Conservation (phyloP, 2,797 vertebrate species). For the Moxostoma hubbsi region DNA sequence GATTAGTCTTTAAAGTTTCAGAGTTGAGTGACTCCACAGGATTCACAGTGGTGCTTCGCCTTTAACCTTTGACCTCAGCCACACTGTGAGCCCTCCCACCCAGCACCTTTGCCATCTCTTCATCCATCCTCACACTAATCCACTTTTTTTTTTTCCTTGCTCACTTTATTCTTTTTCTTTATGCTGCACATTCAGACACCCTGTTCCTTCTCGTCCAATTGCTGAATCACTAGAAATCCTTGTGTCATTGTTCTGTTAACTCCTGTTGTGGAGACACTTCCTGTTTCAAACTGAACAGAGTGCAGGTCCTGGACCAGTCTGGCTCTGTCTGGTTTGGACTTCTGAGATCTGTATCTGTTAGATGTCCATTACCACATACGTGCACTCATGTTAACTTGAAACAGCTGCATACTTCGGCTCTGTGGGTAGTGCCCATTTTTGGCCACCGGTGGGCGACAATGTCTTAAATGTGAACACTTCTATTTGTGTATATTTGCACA, state of each 20-base stretch:
- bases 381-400: conserved; percentile 85
- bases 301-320: conserved; percentile 17
- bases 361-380: conserved; percentile 73
- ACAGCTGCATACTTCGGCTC: conserved; percentile 80
- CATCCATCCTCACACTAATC: conserved; percentile 11
- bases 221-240: conserved; percentile 39
- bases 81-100: neutral
- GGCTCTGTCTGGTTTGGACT: conserved; percentile 20
- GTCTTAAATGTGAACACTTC: conserved; percentile 89
- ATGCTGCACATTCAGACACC: conserved; percentile 21
- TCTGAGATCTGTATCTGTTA: conserved; percentile 47
- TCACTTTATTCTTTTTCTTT: conserved; percentile 30
- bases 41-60: conserved; percentile 7
- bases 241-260: conserved; percentile 48
- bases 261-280: conserved; percentile 50
- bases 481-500: conserved; percentile 88
- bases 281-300: conserved; percentile 31
- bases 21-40: conserved; percentile 1
- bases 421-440: conserved; percentile 72
- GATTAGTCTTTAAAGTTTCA: conserved; percentile 6
- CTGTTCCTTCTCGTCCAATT: conserved; percentile 5
- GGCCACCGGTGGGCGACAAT: conserved; percentile 81
- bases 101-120: neutral
- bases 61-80: conserved; percentile 10
- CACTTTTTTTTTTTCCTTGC: conserved; percentile 17